Evolutionary conservation across 35 echinoderm and acorn worm genomes (phyloP), one percentile per base, ranked within the genome.

Genomic region (Apostichopus californicus): DNA sequence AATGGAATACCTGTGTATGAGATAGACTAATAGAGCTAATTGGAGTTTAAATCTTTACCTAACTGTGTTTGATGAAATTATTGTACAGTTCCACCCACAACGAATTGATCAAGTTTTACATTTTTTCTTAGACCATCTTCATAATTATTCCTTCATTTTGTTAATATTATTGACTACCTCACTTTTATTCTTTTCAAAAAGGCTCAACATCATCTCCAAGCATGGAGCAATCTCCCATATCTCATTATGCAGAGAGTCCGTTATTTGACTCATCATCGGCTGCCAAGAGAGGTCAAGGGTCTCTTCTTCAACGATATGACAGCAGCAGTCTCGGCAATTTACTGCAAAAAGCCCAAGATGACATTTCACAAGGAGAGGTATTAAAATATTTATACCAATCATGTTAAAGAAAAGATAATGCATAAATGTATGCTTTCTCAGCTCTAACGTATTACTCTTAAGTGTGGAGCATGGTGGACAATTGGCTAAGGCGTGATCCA

Each of bases 251-350:
- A 59, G 9, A 58, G 7, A 85, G 81, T n/a, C 81, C 55, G 55
- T 64, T 5, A 26, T 22, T 15, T 53, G 71, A 28, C 26, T 65
- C 71, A 18, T 65, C 10, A 52, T 17, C 46, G 55, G 26, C 71
- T 15, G 1, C 71, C 52, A 52, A 72, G n/a, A 75, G 70, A 9
- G 70, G 46, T 2, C 63, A 53, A 6, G 12, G 23, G 0, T 89
- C 87, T 8, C 52, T 89, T n/a, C 70, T 72, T 26, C 87, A 72
- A 24, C 20, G 63, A 52, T 89, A 46, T 9, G 81, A 85, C 55
- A 85, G 81, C 58, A 56, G 58, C 21, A 85, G 81, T n/a, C 55
- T 85, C 6, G 81, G 55, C 17, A 85, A 85, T 85, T 85, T 85
- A n/a, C 81, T 85, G 5, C 81, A 85, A 52, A n/a, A 85, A 59